Evolutionary conservation across 2,113 vertebrate species (phyloP).

Genomic region (Centropus bengalensis): DNA sequence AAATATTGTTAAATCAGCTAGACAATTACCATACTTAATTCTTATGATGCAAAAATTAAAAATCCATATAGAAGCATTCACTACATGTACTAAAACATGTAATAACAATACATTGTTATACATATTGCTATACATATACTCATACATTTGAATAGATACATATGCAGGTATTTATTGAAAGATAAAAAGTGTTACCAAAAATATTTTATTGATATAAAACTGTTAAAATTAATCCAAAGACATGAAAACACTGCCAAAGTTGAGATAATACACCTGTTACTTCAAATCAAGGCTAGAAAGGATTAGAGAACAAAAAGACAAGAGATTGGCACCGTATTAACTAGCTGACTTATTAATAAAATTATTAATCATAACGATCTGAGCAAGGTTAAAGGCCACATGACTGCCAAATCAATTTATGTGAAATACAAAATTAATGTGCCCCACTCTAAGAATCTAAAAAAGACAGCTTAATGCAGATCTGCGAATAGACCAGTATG

Average conservation of each 20-base stretch:
- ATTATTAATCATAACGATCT: background rate
- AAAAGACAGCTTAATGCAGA: background rate
- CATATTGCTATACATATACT: background rate
- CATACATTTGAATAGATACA: background rate
- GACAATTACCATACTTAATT: background rate
- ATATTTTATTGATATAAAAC: background rate
- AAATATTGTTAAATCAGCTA: background rate
- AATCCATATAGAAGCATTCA: background rate
- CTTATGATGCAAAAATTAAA: background rate
- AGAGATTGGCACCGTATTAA: background rate
- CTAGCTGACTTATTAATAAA: background rate
- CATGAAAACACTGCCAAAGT: background rate
- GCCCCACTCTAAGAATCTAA: background rate
- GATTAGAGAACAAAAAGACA: constrained; percentile 12
- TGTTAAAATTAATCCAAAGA: background rate
- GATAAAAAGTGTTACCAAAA: background rate
- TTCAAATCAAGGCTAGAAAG: background rate
- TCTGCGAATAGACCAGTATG: background rate
- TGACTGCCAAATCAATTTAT: background rate
- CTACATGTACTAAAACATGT: background rate
- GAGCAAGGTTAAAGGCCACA: background rate
- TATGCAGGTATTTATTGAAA: background rate
- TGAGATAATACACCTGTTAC: constrained; percentile 30
- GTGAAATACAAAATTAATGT: background rate
- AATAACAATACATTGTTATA: background rate